Evolutionary conservation across 2,113 vertebrate genomes (phyloP).

Genomic region (Aythya baeri): DNA sequence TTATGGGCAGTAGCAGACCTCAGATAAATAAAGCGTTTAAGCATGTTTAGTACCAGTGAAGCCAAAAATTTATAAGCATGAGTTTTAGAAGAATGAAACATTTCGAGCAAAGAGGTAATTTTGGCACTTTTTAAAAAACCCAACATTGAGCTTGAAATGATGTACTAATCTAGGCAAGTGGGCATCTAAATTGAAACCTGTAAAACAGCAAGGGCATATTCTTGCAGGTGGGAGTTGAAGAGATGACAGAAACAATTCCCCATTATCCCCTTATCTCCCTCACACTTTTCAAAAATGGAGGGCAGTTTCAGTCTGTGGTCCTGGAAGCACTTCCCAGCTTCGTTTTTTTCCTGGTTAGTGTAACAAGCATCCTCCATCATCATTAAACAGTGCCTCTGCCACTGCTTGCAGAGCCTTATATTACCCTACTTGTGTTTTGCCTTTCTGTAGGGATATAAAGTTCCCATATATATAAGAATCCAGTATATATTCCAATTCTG

Average conservation of each 20-base stretch:
- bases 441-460: background rate
- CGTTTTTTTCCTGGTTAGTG: background rate
- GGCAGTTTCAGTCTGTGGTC: background rate
- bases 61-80: background rate
- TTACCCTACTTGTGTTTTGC: background rate
- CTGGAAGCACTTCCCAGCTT: background rate
- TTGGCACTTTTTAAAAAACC: background rate
- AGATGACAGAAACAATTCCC: accelerated
- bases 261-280: accelerated
- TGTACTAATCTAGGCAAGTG: background rate
- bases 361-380: background rate
- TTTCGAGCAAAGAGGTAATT: background rate
- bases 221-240: background rate
- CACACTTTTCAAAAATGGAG: background rate
- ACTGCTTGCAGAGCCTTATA: background rate
- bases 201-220: background rate
- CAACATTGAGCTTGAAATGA: background rate
- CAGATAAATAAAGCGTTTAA: background rate
- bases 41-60: background rate
- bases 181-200: background rate
- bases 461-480: background rate
- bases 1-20: background rate
- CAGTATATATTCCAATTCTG: background rate
- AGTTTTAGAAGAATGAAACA: background rate
- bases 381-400: background rate